Evolutionary conservation across 2,888 invertebrate genomes (phyloP).

Genomic region (Kryphioiulus occultus): DNA sequence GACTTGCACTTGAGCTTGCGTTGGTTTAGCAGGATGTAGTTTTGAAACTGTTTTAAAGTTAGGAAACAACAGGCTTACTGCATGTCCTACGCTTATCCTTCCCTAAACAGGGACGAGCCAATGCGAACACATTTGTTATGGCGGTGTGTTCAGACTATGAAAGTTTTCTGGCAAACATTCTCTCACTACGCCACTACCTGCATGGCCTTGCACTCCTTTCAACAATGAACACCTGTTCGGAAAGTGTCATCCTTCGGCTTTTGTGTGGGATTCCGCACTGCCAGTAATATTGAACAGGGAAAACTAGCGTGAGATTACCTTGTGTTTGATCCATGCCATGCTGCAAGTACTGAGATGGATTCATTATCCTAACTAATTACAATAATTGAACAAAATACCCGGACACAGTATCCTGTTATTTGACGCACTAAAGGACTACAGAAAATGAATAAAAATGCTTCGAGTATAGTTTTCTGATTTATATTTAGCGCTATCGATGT

Average conservation of each 20-base stretch:
- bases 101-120: neutral
- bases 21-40: neutral
- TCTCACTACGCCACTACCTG: slow-evolving; percentile 19
- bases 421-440: too few relatives aligned
- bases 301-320: neutral
- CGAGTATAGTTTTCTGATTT: too few relatives aligned
- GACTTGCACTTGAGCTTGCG: neutral
- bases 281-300: neutral
- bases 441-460: too few relatives aligned
- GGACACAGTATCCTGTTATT: too few relatives aligned
- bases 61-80: neutral
- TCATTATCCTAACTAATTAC: neutral
- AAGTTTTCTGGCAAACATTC: slow-evolving; percentile 34
- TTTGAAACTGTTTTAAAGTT: neutral
- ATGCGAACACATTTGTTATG: slow-evolving; percentile 22
- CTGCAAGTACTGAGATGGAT: neutral
- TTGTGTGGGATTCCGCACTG: neutral
- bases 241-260: slow-evolving; percentile 28
- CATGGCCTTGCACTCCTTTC: slow-evolving; percentile 39
- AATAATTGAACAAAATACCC: neutral
- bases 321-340: neutral
- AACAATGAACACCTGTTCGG: slow-evolving; percentile 32
- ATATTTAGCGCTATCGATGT: too few relatives aligned
- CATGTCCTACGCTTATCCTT: neutral
- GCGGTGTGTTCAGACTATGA: slow-evolving; percentile 15